These are phyloP conservation scores for Ibycter americanus DNA, from an alignment of 2,797 vertebrate species.

Conservation along the genomic window DNA sequence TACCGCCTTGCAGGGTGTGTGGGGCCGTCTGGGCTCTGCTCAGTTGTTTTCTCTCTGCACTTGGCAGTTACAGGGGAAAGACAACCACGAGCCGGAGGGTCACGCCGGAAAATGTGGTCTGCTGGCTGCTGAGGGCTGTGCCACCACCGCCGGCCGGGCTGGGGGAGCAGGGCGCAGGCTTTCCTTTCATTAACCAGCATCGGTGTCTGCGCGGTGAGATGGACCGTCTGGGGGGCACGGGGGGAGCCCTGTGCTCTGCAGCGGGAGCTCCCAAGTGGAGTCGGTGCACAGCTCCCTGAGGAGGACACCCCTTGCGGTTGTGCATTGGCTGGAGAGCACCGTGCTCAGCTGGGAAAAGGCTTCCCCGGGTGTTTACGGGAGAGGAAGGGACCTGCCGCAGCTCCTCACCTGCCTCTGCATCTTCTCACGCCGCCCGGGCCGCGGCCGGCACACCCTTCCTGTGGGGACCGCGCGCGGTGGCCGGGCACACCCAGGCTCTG, in stretches of 20 bases:
- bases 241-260: neutral
- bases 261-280: neutral
- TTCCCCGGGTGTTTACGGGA: neutral
- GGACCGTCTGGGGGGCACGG: fast-evolving
- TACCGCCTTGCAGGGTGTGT: fast-evolving
- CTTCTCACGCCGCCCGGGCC: neutral
- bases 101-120: neutral
- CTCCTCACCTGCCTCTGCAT: neutral
- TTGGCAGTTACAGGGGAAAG: neutral
- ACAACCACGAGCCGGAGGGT: neutral
- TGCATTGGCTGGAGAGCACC: fast-evolving
- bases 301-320: fast-evolving
- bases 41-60: neutral
- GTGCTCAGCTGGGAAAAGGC: fast-evolving
- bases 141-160: fast-evolving
- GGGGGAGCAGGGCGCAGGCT: fast-evolving
- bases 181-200: neutral
- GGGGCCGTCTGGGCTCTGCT: neutral
- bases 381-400: neutral
- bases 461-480: neutral
- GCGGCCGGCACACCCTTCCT: neutral
- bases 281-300: fast-evolving
- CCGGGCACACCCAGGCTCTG: neutral
- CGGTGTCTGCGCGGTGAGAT: fast-evolving
- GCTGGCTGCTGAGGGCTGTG: neutral